Evolutionary conservation across 2,797 vertebrate species (phyloP), one percentile per base, ranked within the genome.

Genomic region (Arnoldichthys spilopterus): DNA sequence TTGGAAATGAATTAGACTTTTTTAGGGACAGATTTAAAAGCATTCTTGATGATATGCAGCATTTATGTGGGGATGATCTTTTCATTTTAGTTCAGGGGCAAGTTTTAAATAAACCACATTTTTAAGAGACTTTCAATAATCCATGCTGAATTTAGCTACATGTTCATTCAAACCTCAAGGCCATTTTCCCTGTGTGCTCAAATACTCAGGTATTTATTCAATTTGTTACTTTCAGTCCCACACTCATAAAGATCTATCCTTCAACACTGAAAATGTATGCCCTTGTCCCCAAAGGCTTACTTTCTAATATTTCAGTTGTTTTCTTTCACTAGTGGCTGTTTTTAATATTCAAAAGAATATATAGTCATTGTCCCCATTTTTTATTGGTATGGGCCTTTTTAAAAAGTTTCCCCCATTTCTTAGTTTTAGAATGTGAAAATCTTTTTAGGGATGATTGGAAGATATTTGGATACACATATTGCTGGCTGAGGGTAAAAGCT

Each of bases 401-500:
- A 5, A 37, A n/a, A n/a, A n/a, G n/a, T 53, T 47, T 45, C 26
- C 28, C 28, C 34, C 30, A 61, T 6, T 30, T 78, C 45, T 68
- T 16, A 67, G 45, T 28, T 56, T 24, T 63, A 56, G 22, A 30
- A 43, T 62, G 32, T 81, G 54, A 79, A 26, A n/a, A 13, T 66
- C 12, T 69, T 71, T 45, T 66, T 74, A 12, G 61, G 30, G 30
- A 13, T 26, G 51, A 62, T 62, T 74, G 2, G 22, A 58, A 58
- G 64, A 70, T 18, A 34, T 74, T 66, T 81, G 73, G 64, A 28
- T 81, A 67, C 24, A 40, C 56, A 53, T 34, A 43, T n/a, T 68
- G 58, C 61, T 74, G 70, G 73, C 54, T 83, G 64, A 73, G 78
- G 71, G 53, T 71, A 47, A 80, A 72, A 71, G 24, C 72, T 79